phyloP scores from a whole-genome alignment of 53 echinoderm and acorn worm species.

The Echinometra lucunter region DNA sequence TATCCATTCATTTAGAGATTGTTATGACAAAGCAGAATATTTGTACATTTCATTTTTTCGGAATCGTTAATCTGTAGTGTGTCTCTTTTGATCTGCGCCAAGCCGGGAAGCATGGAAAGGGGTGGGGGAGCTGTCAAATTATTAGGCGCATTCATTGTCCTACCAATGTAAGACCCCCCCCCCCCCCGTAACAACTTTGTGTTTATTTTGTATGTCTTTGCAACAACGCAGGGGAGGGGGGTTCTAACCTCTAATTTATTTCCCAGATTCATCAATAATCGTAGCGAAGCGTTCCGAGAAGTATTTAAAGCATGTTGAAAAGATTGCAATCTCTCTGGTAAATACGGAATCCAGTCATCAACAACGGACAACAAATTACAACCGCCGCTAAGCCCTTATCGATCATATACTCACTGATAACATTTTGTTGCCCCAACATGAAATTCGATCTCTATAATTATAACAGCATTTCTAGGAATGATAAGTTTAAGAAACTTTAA shows the following conservation, averaged over 20 bases:
- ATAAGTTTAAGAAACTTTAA: too few species aligned
- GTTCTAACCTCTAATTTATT: background rate
- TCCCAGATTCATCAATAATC: background rate
- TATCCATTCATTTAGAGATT: too few species aligned
- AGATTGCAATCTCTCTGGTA: background rate
- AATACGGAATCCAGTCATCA: background rate
- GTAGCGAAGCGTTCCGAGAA: background rate
- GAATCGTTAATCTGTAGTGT: too few species aligned
- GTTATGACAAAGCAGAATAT: too few species aligned
- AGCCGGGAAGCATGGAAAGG: too few species aligned
- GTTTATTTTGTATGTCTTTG: background rate
- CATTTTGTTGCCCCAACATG: background rate
- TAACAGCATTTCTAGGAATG: background rate
- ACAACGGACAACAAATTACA: too few species aligned
- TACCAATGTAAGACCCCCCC: too few species aligned
- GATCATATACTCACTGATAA: background rate
- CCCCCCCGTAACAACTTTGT: too few species aligned
- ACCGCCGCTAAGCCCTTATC: background rate
- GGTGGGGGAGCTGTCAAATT: too few species aligned
- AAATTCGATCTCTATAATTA: background rate
- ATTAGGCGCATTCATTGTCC: too few species aligned
- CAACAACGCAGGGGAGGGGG: background rate
- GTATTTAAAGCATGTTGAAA: background rate
- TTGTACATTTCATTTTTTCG: too few species aligned
- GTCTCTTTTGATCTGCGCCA: too few species aligned